Base-by-base conservation (phyloP, 2,888 invertebrate genomes). In the Sceliomorpha sp. region DNA sequence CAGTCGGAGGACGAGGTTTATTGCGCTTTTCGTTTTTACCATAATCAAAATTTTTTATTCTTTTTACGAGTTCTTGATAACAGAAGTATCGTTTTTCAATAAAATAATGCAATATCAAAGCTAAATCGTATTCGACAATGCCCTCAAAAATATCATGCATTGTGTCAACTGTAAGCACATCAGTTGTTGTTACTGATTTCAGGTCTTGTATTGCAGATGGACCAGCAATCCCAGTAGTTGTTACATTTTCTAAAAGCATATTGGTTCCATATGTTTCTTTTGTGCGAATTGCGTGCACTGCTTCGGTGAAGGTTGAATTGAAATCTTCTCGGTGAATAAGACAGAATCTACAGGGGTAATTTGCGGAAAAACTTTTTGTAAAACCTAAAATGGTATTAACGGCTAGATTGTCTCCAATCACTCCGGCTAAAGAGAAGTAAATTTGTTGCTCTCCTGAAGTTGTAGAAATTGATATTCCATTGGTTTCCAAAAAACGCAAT, bases 61-160 rank as follows among this genome's bases (percentile, higher is more conserved):
- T 51, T 9, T 34, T 44, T 20, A 63, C 60, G 14, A 74, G 37
- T 37, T 62, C 31, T 6, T 66, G 32, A 15, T 58, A 53, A 24
- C 64, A 56, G 24, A 73, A 69, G 15, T 53, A 60, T 9, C 73
- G 70, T 42, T 67, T 37, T 4, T 53, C 36, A 45, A 76, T 68
- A 9, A 74, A 74, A 14, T 63, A 44, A 15, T 76, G 40, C 4
- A 78, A 64, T 12, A 77, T 47, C 1, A 68, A 27, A 6, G 63
- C 70, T 32, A 78, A 51, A 24, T 71, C 72, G 45, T 76, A 75
- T 9, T 66, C 53, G 14, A 58, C 45, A 9, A 64, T 42, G 6
- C 77, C 70, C 64, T 75, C 73, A 6, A 50, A 51, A 2, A 71
- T 24, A 12, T 58, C 55, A 31, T 72, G 72, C 53, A 58, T 58